A percentile compares a stretch with the other conserved stretches of the same genome.
phyloP scores from a whole-genome alignment of 2,113 vertebrate genomes.

The Zosterops lateralis region DNA sequence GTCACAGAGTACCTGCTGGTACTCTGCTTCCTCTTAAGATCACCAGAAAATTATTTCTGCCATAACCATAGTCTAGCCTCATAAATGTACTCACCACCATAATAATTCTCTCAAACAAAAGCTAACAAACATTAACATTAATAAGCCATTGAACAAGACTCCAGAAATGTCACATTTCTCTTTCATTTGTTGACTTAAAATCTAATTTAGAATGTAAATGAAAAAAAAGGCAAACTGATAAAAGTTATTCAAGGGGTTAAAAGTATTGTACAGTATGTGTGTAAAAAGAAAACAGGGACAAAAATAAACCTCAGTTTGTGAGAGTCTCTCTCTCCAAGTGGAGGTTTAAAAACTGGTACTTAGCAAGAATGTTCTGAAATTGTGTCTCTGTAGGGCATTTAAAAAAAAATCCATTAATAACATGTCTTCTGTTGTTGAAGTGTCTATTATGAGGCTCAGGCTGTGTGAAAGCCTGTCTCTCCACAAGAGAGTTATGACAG shows the following conservation, averaged over 20 bases:
- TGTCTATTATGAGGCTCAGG: constrained; percentile 52
- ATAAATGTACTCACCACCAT: not conserved
- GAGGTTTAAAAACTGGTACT: constrained; percentile 41
- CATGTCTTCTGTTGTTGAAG: constrained; percentile 55
- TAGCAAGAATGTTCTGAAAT: constrained; percentile 56
- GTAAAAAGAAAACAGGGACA: not conserved
- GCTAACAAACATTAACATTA: not conserved
- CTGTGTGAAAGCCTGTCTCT: constrained; percentile 60
- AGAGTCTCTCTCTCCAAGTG: not conserved
- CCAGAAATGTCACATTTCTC: not conserved
- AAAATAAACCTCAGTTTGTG: not conserved
- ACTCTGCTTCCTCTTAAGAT: not conserved
- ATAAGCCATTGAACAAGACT: not conserved
- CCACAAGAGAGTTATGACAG: constrained; percentile 49
- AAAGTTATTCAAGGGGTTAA: not conserved
- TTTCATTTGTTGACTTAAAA: not conserved
- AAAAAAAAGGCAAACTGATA: not conserved
- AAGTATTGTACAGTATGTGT: not conserved
- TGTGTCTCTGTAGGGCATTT: constrained; percentile 45
- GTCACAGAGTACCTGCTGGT: not conserved
- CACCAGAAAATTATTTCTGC: not conserved
- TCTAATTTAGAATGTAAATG: not conserved
- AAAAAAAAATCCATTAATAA: constrained; percentile 63
- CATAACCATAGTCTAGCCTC: not conserved
- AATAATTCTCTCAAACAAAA: not conserved